Evolutionary conservation across 1,140 invertebrate genomes (phyloP).

Genomic region (Microplitis mediator): DNA sequence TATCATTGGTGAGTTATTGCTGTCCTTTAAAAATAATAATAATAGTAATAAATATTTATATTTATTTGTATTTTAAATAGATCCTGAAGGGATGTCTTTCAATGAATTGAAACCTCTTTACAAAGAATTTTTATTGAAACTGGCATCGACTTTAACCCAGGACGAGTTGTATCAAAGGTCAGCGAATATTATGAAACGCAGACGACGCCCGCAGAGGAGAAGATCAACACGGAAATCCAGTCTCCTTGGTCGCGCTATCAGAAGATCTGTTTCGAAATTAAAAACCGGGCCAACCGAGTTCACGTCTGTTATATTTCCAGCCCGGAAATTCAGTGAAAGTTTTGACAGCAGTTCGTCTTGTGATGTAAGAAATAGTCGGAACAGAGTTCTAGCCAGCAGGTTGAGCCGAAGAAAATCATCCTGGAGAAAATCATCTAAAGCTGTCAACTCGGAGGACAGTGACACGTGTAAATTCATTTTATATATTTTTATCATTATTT

Average conservation of each 20-base stretch:
- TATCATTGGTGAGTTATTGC: conserved; percentile 68
- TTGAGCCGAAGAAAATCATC: conserved; percentile 49
- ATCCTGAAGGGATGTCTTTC: conserved; percentile 89
- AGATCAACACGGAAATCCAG: conserved; percentile 52
- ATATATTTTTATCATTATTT: not conserved
- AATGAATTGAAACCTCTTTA: conserved; percentile 90
- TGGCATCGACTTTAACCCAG: conserved; percentile 85
- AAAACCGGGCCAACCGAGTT: conserved; percentile 58
- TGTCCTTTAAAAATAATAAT: not conserved
- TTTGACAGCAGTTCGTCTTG: conserved; percentile 58
- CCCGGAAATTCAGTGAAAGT: conserved; percentile 55
- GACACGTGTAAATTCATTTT: conserved; percentile 52
- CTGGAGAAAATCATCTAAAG: conserved; percentile 47
- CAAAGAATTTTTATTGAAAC: conserved; percentile 85
- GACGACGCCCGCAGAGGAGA: conserved; percentile 55
- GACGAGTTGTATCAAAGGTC: conserved; percentile 88
- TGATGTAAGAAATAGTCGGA: conserved; percentile 50
- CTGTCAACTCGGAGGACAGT: conserved; percentile 70
- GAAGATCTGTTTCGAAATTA: conserved; percentile 59
- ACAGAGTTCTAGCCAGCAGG: conserved; percentile 52
- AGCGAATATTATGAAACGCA: conserved; percentile 85
- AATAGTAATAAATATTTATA: not conserved
- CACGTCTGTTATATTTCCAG: conserved; percentile 64
- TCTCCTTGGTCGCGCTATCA: conserved; percentile 55
- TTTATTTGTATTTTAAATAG: conserved; percentile 46